Evolutionary conservation across 2,797 vertebrate genomes (phyloP), one percentile per base, ranked within the genome.

Genomic region (Luscinia megarhynchos): DNA sequence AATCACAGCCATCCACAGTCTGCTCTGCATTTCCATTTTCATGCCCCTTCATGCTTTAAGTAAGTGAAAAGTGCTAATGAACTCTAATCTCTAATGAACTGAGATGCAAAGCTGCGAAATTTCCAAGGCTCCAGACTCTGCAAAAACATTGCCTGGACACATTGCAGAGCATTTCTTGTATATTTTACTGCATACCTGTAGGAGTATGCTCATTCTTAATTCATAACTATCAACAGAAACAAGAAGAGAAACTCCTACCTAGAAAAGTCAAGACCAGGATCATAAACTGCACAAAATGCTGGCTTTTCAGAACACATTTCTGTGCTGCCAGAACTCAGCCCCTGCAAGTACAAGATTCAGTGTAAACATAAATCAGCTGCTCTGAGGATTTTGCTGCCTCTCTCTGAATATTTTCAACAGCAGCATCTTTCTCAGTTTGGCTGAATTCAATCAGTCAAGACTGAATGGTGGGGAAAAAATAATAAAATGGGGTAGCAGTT

Each of bases 321-420:
- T 3, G 1, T 36, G 32, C 78, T 75, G 32, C 41, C 48, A 84
- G 41, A 84, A 38, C 16, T 68, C 63, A 87, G 8, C 9, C 50
- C n/a, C 34, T 66, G n/a, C 30, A 53, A 6, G 5, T 6, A 57
- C 0, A 0, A 85, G 50, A 73, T 18, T 34, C 48, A 58, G 38
- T 2, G n/a, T 30, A n/a, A 67, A 32, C 8, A 54, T 19, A 83
- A 86, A 69, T 54, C 3, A 4, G 55, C 13, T 68, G 46, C 50
- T 68, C 15, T 6, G 53, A n/a, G 53, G 48, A 48, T 66, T 87
- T 75, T 82, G 15, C 59, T 76, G 46, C 23, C 61, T 67, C 34
- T 69, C 67, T 53, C 68, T 55, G 27, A 73, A 30, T 36, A 32
- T 54, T 79, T 85, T 57, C 63, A 58, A 62, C 30, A 73, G 36